Evolutionary conservation across 2,113 vertebrate genomes (phyloP), one percentile per base, ranked within the genome.

Genomic region (Ceyx margarethae): DNA sequence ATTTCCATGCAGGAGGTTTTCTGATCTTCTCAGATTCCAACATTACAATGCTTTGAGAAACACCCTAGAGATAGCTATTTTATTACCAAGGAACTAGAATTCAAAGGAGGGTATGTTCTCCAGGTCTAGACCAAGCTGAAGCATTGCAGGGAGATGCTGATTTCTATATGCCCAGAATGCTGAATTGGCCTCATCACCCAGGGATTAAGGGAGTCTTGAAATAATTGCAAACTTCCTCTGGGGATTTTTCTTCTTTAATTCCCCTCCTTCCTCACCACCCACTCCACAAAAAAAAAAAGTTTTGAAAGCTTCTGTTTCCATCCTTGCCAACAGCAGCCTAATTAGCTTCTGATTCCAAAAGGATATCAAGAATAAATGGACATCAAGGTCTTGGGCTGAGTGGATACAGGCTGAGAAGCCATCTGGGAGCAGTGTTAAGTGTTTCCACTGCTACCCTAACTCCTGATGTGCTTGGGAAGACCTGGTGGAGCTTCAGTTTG

Each of bases 231-330:
- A 26, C 9, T 48, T 69, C 18, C 76, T 42, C 1, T 21, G 13
- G 3, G 13, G 28, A 19, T 31, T 37, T 5, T 42, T 37, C 75
- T 42, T 43, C 40, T 80, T 43, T 28, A 29, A n/a, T 21, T 8
- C 19, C 19, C 3, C 9, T 10, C 9, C 15, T 8, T 3, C n/a
- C 26, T 22, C 48, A 46, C 46, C 37, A 21, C 21, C 48, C 11
- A 5, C 21, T 9, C 3, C 13, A 11, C 18, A 13, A 33, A 42
- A 45, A 20, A 33, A 66, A 50, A 46, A 7, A 1, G 3, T 1
- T n/a, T 57, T 57, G 56, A 5, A 61, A 62, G 40, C 25, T 61
- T 61, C 42, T 53, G 13, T 16, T 82, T 79, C 40, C 21, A 33
- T 7, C 22, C 45, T 57, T 81, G 31, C 37, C 53, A 50, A 35